Evolutionary conservation across 2,888 invertebrate species (phyloP).

Genomic region (Xestia rhomboidea): DNA sequence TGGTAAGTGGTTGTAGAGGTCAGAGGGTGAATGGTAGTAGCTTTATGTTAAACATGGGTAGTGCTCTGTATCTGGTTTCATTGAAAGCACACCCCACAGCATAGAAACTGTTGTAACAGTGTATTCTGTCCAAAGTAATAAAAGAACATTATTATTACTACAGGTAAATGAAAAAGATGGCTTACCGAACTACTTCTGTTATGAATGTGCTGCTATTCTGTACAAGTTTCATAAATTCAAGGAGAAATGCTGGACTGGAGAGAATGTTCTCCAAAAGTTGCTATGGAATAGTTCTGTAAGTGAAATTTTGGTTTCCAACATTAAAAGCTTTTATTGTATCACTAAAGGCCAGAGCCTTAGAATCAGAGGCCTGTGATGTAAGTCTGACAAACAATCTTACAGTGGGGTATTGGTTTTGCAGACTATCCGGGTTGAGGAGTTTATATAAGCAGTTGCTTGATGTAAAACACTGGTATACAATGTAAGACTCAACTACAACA

Average conservation of each 20-base stretch:
- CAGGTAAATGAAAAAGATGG: conserved; percentile 76
- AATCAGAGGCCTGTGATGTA: neutral
- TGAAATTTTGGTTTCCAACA: neutral
- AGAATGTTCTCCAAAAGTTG: conserved; percentile 75
- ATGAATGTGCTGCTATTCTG: conserved; percentile 80
- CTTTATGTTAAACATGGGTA: neutral
- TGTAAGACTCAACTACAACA: no score
- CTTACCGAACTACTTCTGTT: conserved; percentile 82
- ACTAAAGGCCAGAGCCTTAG: neutral
- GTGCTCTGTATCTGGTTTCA: neutral
- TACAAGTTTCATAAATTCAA: conserved; percentile 85
- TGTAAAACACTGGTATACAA: no score
- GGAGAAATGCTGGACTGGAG: conserved; percentile 82
- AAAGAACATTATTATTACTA: conserved; percentile 14
- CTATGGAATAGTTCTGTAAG: conserved; percentile 75
- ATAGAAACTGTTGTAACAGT: no score
- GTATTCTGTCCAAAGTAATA: no score
- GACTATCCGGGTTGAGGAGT: no score
- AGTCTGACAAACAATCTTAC: neutral
- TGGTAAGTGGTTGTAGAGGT: neutral
- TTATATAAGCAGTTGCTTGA: no score
- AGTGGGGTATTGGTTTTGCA: no score
- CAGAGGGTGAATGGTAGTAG: neutral
- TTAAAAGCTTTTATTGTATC: neutral
- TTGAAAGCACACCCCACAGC: neutral